Conservation (phyloP, 2,113 vertebrate species). For the Elanus axillaris region DNA sequence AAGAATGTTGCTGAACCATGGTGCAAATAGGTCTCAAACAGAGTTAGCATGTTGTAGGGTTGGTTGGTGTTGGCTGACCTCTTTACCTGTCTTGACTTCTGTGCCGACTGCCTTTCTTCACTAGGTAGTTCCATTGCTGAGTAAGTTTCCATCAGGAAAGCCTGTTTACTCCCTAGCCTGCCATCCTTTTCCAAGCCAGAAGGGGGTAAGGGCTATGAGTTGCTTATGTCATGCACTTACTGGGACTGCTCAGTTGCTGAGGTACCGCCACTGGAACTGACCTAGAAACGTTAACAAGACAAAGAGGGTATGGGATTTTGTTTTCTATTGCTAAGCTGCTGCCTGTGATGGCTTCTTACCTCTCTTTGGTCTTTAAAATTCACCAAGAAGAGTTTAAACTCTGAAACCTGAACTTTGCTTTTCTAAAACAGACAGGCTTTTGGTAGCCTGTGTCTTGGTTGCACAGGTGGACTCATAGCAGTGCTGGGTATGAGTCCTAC, state of each 20-base stretch:
- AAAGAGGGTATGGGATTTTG: neutral
- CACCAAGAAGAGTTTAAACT: neutral
- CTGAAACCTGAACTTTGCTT: neutral
- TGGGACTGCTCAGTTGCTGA: neutral
- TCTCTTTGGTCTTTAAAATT: neutral
- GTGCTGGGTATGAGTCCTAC: neutral
- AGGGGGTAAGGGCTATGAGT: neutral
- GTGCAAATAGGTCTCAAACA: neutral
- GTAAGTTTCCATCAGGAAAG: neutral
- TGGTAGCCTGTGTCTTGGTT: neutral
- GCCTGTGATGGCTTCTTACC: neutral
- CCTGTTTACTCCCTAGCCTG: neutral
- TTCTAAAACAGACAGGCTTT: neutral
- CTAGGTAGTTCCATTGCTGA: neutral
- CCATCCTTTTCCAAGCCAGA: neutral
- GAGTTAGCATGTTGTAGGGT: neutral
- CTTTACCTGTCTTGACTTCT: neutral
- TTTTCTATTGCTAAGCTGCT: neutral
- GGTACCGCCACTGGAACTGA: neutral
- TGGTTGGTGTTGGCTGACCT: neutral
- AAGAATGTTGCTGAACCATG: neutral
- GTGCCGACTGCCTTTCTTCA: neutral
- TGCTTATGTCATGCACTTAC: neutral
- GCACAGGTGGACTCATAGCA: neutral
- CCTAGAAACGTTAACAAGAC: neutral